phyloP scores from a whole-genome alignment of 23 tunicate species.

The Trididemnum clinides region DNA sequence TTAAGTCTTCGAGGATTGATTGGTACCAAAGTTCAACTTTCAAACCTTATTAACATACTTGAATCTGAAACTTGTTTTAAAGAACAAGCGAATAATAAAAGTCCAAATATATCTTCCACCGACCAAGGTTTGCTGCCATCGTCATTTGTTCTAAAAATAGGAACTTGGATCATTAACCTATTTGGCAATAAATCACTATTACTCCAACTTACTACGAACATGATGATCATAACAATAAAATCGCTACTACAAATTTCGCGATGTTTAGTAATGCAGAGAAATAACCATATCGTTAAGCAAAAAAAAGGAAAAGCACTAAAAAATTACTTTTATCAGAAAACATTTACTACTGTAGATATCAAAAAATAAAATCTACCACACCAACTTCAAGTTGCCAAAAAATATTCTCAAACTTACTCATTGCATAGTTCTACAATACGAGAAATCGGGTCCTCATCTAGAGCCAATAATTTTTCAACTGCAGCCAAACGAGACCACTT shows the following conservation, averaged over 20 bases:
- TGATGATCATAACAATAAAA: too few relatives aligned
- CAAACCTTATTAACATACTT: too few relatives aligned
- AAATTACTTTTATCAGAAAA: too few relatives aligned
- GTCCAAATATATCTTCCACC: constrained; percentile 7
- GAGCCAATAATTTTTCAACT: constrained; percentile 39
- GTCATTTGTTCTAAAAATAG: background rate
- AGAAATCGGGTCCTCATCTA: constrained; percentile 29
- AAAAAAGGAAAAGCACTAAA: too few relatives aligned
- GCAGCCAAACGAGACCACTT: constrained; percentile 24
- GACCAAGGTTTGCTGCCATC: constrained; percentile 17
- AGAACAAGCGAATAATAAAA: constrained; percentile 9
- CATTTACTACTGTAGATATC: too few relatives aligned
- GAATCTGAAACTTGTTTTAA: background rate
- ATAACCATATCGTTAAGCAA: too few relatives aligned
- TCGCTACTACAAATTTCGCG: too few relatives aligned
- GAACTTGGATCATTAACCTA: background rate
- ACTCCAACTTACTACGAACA: too few relatives aligned
- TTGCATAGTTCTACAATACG: constrained; percentile 8
- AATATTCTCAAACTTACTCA: constrained; percentile 7
- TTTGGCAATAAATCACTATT: too few relatives aligned
- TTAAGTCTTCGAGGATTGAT: too few relatives aligned
- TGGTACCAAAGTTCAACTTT: too few relatives aligned
- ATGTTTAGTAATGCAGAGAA: too few relatives aligned
- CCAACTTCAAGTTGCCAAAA: background rate
- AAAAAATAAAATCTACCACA: background rate